Conservation (phyloP, 2,888 invertebrate species). For the Microctonus hyperodae region DNA sequence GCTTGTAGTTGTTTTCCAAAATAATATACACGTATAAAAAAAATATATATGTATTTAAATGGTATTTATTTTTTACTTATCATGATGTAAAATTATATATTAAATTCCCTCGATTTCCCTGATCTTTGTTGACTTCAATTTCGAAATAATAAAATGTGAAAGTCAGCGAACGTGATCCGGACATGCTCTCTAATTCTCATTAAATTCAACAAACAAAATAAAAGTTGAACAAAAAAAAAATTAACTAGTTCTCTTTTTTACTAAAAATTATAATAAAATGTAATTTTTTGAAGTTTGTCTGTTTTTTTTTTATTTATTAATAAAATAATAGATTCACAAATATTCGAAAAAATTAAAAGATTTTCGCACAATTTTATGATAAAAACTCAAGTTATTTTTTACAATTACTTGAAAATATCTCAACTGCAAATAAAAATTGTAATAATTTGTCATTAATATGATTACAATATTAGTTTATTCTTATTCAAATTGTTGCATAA, state of each 20-base stretch:
- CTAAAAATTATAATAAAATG: not conserved
- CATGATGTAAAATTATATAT: not conserved
- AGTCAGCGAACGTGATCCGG: constrained; percentile 16
- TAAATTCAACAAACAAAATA: constrained; percentile 6
- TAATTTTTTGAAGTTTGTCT: not conserved
- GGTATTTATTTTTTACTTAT: constrained; percentile 15
- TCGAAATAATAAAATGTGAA: constrained; percentile 18
- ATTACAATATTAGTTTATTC: not conserved
- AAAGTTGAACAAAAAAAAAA: not conserved
- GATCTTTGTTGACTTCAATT: constrained; percentile 13
- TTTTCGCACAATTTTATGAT: constrained; percentile 2
- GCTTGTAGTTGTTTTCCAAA: not conserved
- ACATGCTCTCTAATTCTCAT: constrained; percentile 30
- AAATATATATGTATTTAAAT: constrained; percentile 3
- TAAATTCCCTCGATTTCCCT: not conserved
- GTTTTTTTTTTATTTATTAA: not conserved
- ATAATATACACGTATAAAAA: not conserved
- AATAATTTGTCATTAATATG: not conserved
- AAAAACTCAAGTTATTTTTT: not conserved
- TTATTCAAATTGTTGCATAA: not conserved
- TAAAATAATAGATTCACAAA: not conserved
- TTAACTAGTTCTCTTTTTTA: not conserved
- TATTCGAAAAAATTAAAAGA: not conserved
- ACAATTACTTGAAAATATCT: not conserved
- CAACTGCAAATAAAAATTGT: not conserved